phyloP scores from a whole-genome alignment of 2,888 invertebrate genomes.

The Mythimna loreyi region DNA sequence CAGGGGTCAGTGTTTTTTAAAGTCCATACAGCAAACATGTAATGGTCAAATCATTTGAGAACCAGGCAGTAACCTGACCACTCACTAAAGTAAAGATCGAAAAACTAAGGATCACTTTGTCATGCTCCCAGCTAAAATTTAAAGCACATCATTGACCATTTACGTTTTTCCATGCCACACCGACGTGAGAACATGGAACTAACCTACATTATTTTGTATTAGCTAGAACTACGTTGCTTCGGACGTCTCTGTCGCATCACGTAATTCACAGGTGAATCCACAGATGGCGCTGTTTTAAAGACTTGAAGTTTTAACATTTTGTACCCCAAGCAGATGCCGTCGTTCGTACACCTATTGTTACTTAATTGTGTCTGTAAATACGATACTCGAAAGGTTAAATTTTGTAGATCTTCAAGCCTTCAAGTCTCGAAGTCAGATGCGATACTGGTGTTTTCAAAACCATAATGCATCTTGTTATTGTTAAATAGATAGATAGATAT shows the following conservation, averaged over 20 bases:
- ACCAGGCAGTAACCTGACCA: too few relatives aligned
- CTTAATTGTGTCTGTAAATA: too few relatives aligned
- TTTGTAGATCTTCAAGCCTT: background rate
- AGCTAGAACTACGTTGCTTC: background rate
- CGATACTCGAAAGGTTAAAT: too few relatives aligned
- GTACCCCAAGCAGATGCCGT: too few relatives aligned
- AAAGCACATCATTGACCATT: background rate
- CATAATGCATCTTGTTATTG: background rate
- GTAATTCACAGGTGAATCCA: slow-evolving; percentile 7
- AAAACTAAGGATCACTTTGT: too few relatives aligned
- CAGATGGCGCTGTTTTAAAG: slow-evolving; percentile 34
- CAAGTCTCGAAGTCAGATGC: background rate
- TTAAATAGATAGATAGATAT: too few relatives aligned
- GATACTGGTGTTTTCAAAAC: background rate
- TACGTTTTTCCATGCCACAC: background rate
- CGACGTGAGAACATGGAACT: background rate
- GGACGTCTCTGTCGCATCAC: background rate
- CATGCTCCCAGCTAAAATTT: too few relatives aligned
- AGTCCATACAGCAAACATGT: too few relatives aligned
- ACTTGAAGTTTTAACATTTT: background rate
- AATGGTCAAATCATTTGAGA: too few relatives aligned
- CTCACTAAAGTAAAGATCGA: too few relatives aligned
- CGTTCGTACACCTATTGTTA: too few relatives aligned
- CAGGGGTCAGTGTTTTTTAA: too few relatives aligned
- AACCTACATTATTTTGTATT: background rate